A percentile compares a stretch with the other conserved stretches of the same genome.
These are phyloP conservation scores for Oreotrochilus melanogaster DNA, from an alignment of 2,113 vertebrate genomes.

Conservation along the genomic window DNA sequence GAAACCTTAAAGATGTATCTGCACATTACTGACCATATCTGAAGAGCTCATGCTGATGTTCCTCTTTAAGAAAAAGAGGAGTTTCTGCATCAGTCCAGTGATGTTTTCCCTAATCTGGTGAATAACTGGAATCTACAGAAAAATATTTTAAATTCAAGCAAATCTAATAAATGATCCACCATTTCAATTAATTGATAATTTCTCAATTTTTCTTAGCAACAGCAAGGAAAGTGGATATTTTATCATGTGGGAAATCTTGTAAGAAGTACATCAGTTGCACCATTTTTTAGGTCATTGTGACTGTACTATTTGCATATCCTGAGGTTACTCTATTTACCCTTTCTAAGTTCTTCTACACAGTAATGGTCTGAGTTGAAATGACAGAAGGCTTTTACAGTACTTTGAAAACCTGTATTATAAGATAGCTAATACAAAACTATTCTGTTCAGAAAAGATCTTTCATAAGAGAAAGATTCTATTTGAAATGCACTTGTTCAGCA, in stretches of 20 bases:
- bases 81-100: not conserved
- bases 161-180: not conserved
- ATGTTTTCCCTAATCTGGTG: not conserved
- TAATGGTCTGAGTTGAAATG: not conserved
- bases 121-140: not conserved
- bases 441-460: not conserved
- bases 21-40: not conserved
- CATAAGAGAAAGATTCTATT: not conserved
- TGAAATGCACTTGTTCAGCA: not conserved
- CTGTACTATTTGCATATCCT: not conserved
- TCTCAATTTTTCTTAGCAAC: not conserved
- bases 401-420: not conserved
- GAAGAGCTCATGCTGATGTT: not conserved
- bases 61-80: not conserved
- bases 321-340: not conserved
- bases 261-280: not conserved
- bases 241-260: not conserved
- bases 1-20: not conserved
- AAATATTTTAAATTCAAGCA: not conserved
- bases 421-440: not conserved
- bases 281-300: not conserved
- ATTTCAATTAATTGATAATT: not conserved
- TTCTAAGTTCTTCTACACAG: not conserved
- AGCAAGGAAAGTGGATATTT: not conserved
- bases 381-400: not conserved